phyloP scores from a whole-genome alignment of 2,113 vertebrate species.

The Mirza zaza region DNA sequence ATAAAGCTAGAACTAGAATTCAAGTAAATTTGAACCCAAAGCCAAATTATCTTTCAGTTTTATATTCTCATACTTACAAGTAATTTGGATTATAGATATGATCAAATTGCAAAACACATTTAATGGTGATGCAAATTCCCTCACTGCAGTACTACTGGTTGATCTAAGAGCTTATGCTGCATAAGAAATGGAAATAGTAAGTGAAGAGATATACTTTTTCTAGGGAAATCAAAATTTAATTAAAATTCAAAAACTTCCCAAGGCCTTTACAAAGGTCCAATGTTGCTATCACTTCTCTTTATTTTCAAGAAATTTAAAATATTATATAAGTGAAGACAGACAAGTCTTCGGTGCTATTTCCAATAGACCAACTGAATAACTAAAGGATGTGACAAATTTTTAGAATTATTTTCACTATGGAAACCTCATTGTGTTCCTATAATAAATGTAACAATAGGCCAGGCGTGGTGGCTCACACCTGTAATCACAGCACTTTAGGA shows the following conservation, averaged over 20 bases:
- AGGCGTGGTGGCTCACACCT: too few species aligned
- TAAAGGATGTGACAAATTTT: neutral
- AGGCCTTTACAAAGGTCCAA: neutral
- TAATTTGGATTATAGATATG: neutral
- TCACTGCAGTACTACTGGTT: neutral
- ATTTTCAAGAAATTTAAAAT: slow-evolving; percentile 7
- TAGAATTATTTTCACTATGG: neutral
- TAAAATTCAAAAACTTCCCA: neutral
- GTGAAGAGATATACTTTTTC: neutral
- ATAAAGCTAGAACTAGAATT: neutral
- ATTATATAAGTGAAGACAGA: neutral
- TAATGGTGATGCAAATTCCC: neutral
- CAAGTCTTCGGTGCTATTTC: neutral
- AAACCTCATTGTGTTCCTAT: neutral
- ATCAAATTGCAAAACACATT: neutral
- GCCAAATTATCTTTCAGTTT: neutral
- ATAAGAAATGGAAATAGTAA: neutral
- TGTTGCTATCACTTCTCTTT: neutral
- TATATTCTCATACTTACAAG: neutral
- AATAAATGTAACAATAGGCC: neutral
- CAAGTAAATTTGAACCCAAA: neutral
- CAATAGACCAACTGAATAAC: neutral
- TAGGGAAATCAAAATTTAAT: neutral
- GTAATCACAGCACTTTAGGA: too few species aligned
- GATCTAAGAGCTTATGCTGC: neutral